These are phyloP conservation scores for Falco concolor DNA, from an alignment of 2,797 vertebrate genomes.

Conservation along the genomic window DNA sequence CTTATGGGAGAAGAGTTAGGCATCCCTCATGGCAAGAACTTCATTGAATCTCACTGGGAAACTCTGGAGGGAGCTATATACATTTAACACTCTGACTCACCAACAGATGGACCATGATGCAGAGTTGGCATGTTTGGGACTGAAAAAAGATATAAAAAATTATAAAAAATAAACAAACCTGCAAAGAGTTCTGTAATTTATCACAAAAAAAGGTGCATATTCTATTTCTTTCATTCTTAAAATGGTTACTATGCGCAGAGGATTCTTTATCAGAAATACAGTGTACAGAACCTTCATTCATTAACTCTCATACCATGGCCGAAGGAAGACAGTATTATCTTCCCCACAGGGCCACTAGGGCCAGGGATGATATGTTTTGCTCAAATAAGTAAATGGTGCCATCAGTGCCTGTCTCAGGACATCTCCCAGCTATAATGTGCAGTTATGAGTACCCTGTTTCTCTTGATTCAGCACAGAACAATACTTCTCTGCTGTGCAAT, in stretches of 20 bases:
- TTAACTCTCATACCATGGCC: not conserved
- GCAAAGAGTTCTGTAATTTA: not conserved
- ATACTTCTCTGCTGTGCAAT: not conserved
- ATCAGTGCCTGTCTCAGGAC: not conserved
- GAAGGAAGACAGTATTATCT: not conserved
- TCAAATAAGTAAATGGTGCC: not conserved
- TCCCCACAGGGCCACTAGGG: not conserved
- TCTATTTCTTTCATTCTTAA: not conserved
- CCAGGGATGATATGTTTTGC: not conserved
- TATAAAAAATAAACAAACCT: not conserved
- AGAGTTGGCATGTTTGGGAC: not conserved
- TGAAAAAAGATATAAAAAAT: not conserved
- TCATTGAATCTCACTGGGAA: not conserved
- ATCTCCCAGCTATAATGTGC: not conserved
- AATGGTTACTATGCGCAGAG: not conserved
- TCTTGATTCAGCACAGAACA: not conserved
- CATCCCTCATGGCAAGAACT: not conserved
- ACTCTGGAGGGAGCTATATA: slow-evolving; percentile 43
- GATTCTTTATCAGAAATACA: not conserved
- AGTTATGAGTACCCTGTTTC: not conserved
- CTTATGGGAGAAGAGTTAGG: not conserved
- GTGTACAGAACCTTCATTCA: not conserved
- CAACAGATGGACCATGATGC: not conserved
- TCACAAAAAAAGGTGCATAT: not conserved
- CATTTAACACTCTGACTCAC: slow-evolving; percentile 18